Evolutionary conservation across 1,140 invertebrate genomes (phyloP).

Genomic region (Bilobella aurantiaca): DNA sequence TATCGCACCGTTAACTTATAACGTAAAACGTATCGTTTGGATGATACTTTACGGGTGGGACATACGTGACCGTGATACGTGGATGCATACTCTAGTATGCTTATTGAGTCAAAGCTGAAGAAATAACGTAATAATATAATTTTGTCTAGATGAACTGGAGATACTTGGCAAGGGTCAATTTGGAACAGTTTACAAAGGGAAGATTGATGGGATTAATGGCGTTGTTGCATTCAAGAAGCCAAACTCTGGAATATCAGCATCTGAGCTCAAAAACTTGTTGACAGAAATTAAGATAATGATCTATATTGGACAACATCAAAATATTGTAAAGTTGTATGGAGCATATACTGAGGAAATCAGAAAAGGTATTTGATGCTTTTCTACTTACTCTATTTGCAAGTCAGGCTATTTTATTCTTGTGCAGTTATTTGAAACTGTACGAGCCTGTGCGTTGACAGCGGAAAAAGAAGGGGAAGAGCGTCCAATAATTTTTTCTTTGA

Average conservation of each 20-base stretch:
- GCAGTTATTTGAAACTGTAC: too few relatives aligned
- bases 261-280: constrained; percentile 41
- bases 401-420: too few relatives aligned
- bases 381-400: too few relatives aligned
- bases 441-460: too few relatives aligned
- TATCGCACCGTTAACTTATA: too few relatives aligned
- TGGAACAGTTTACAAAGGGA: constrained; percentile 10
- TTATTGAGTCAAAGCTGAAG: too few relatives aligned
- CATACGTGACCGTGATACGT: too few relatives aligned
- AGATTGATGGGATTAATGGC: background rate
- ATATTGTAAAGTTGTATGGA: constrained; percentile 65
- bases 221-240: constrained; percentile 20
- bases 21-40: too few relatives aligned
- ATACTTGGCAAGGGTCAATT: constrained; percentile 1
- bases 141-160: background rate
- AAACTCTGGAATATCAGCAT: background rate
- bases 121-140: background rate
- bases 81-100: too few relatives aligned
- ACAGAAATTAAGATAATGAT: constrained; percentile 70
- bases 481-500: too few relatives aligned
- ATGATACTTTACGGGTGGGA: too few relatives aligned
- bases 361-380: background rate
- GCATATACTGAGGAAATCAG: constrained; percentile 51
- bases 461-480: too few relatives aligned
- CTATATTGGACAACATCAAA: constrained; percentile 59